A percentile compares a stretch with the other conserved stretches of the same genome.
phyloP scores from a whole-genome alignment of 2,888 invertebrate genomes.

The Limnephilus lunatus region DNA sequence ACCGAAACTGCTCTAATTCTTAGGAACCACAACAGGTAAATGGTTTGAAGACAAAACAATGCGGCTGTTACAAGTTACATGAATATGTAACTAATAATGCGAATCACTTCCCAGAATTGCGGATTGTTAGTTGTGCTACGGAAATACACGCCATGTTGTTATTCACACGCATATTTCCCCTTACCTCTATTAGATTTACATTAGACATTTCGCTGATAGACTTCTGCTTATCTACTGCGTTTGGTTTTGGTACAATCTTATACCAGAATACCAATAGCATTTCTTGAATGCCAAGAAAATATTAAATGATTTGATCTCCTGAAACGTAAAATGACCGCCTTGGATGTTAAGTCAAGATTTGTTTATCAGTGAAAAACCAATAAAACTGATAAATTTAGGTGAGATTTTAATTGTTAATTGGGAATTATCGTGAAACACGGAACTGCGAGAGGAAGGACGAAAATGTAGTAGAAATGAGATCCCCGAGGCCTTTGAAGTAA shows the following conservation, averaged over 20 bases:
- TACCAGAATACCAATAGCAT: not conserved
- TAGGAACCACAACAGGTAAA: not conserved
- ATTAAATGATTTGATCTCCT: not conserved
- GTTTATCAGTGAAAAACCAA: not conserved
- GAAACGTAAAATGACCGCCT: not conserved
- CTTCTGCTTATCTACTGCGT: not conserved
- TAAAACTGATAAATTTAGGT: no score
- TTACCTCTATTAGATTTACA: not conserved
- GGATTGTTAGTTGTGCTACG: not conserved
- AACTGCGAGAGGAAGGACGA: no score
- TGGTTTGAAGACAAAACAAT: not conserved
- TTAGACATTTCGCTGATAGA: not conserved
- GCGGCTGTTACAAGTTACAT: slow-evolving; percentile 5
- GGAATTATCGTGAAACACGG: no score
- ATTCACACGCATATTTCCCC: not conserved
- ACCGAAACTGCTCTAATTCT: not conserved
- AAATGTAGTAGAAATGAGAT: no score
- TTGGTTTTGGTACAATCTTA: not conserved
- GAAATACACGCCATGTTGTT: not conserved
- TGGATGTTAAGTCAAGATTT: not conserved
- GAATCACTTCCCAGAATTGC: slow-evolving; percentile 23
- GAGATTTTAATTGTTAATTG: no score
- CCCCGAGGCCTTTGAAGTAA: no score
- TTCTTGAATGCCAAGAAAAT: not conserved
- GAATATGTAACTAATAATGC: slow-evolving; percentile 10